phyloP scores from a whole-genome alignment of 2,888 invertebrate species.

The Conops quadrifasciatus region DNA sequence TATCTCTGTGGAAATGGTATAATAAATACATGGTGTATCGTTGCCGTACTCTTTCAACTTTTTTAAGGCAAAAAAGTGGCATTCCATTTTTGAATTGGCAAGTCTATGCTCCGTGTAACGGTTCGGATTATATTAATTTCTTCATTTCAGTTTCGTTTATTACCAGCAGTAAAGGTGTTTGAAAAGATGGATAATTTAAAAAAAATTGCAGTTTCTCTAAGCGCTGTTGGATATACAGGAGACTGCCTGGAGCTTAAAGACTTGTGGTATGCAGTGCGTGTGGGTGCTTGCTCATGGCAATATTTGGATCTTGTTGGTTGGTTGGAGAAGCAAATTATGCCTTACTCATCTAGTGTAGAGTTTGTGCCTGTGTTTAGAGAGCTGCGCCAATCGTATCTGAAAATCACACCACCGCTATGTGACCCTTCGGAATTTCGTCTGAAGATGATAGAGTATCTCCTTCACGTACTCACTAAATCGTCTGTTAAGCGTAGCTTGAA shows the following conservation, averaged over 20 bases:
- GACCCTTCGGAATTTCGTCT: conserved; percentile 14
- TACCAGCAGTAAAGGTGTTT: background rate
- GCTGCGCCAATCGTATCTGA: conserved; percentile 9
- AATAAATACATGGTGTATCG: background rate
- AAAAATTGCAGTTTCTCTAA: background rate
- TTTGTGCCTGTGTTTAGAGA: background rate
- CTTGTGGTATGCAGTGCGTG: conserved; percentile 40
- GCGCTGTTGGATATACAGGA: conserved; percentile 7
- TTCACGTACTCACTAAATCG: background rate
- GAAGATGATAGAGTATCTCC: conserved; percentile 8
- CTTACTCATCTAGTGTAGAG: background rate
- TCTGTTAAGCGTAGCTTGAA: background rate
- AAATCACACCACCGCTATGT: conserved; percentile 1
- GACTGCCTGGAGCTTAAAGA: conserved; percentile 17
- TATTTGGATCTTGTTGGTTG: conserved; percentile 42
- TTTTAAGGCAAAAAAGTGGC: background rate
- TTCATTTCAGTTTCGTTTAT: background rate
- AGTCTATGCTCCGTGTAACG: conserved; percentile 1
- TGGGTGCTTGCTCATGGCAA: conserved; percentile 43
- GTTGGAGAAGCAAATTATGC: conserved; percentile 32
- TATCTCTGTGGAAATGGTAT: no score
- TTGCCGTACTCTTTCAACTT: background rate
- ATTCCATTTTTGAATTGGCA: background rate
- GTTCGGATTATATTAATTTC: background rate
- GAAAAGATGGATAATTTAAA: background rate